These are phyloP conservation scores for Semnornis frantzii DNA, from an alignment of 2,113 vertebrate genomes.

Conservation along the genomic window DNA sequence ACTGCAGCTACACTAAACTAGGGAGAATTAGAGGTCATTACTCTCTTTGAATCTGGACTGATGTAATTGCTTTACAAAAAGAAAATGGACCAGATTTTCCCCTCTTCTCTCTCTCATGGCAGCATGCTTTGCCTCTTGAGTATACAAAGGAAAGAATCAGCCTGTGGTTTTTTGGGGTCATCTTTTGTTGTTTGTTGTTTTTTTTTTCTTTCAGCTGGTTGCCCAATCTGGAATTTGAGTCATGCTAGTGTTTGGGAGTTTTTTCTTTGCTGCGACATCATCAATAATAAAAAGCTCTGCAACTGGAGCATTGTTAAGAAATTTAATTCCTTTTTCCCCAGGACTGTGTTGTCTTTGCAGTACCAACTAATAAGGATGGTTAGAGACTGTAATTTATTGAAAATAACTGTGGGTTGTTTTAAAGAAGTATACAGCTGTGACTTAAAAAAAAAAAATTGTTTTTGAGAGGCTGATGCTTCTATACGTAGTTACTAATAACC, in stretches of 20 bases:
- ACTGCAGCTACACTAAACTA: background rate
- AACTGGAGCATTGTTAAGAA: background rate
- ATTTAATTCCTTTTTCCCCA: background rate
- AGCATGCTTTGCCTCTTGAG: background rate
- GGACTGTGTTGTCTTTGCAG: background rate
- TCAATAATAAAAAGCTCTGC: conserved; percentile 13
- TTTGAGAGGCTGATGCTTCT: background rate
- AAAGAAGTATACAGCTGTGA: background rate
- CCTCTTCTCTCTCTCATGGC: background rate
- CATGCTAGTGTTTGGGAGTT: background rate
- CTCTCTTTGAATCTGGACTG: conserved; percentile 32
- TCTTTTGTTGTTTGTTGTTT: no score
- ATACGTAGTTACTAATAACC: background rate
- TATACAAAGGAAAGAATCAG: conserved; percentile 15
- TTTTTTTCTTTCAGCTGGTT: background rate
- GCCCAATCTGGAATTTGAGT: conserved; percentile 31
- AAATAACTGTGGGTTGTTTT: background rate
- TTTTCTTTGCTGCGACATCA: background rate
- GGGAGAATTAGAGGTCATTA: background rate
- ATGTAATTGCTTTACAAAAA: conserved; percentile 21
- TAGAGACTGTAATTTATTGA: background rate
- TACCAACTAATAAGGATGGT: background rate
- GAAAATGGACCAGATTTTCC: conserved; percentile 19
- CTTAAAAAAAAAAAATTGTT: background rate
- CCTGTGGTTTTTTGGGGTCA: background rate